These are phyloP conservation scores for Chrysomela aeneicollis DNA, from an alignment of 2,888 invertebrate species.

Conservation along the genomic window DNA sequence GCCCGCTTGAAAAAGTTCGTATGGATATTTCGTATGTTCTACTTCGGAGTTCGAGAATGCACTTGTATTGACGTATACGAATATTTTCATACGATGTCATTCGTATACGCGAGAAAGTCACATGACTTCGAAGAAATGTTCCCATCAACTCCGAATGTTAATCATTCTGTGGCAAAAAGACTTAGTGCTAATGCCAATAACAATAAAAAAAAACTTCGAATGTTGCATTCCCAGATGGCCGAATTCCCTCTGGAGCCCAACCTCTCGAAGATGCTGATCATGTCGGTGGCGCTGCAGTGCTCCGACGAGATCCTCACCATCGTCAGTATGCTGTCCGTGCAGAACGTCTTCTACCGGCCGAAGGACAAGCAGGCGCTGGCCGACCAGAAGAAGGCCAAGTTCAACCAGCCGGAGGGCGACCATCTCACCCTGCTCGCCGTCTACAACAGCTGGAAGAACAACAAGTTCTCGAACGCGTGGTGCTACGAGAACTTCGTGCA, in stretches of 20 bases:
- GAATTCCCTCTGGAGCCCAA: conserved; percentile 99
- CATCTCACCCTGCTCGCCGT: conserved; percentile 97
- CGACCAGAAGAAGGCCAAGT: conserved; percentile 99
- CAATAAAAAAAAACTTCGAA: too few relatives aligned
- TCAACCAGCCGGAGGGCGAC: conserved; percentile 98
- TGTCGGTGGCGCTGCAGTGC: conserved; percentile 97
- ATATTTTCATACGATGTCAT: too few relatives aligned
- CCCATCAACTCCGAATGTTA: too few relatives aligned
- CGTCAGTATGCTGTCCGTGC: conserved; percentile 98
- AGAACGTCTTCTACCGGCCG: conserved; percentile 96
- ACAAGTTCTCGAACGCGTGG: conserved; percentile 99
- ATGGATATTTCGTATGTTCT: too few relatives aligned
- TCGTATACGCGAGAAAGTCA: too few relatives aligned
- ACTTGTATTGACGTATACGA: too few relatives aligned
- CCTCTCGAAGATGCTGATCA: conserved; percentile 97
- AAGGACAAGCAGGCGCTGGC: conserved; percentile 97
- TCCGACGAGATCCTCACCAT: conserved; percentile 98
- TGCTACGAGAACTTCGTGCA: conserved; percentile 99
- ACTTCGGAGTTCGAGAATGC: too few relatives aligned
- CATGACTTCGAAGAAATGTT: too few relatives aligned
- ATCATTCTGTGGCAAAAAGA: too few relatives aligned
- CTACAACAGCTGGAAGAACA: conserved; percentile 99
- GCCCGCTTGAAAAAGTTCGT: too few relatives aligned
- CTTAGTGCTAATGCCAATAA: too few relatives aligned
- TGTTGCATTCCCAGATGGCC: conserved; percentile 94